A percentile compares a stretch with the other conserved stretches of the same genome.
Evolutionary conservation across 2,113 vertebrate species (phyloP).

Genomic region (Malurus melanocephalus): DNA sequence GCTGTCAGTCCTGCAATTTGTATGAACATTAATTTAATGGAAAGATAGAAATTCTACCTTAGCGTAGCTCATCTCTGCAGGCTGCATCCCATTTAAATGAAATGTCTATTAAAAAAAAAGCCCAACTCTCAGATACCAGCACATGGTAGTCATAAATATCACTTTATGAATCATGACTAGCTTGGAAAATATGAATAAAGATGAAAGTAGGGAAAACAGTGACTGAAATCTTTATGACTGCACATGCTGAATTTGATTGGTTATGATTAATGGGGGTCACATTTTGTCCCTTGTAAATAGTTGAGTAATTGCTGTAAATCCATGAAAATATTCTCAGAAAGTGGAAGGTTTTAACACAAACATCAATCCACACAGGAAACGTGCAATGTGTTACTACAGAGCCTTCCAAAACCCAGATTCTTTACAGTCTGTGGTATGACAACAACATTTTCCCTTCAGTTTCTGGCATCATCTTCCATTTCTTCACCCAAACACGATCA

Average conservation of each 20-base stretch:
- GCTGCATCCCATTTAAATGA: slow-evolving; percentile 5
- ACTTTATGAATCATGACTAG: slow-evolving; percentile 38
- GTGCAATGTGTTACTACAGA: not conserved
- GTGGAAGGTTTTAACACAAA: slow-evolving; percentile 38
- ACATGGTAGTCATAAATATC: slow-evolving; percentile 2
- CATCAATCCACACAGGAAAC: not conserved
- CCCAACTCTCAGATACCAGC: not conserved
- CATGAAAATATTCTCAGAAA: slow-evolving; percentile 30
- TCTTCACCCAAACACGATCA: not conserved
- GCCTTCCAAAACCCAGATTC: not conserved
- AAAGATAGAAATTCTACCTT: not conserved
- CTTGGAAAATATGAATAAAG: slow-evolving; percentile 38
- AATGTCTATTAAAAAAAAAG: not conserved
- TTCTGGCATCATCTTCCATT: not conserved
- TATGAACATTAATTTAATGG: not conserved
- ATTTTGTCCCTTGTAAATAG: slow-evolving; percentile 52
- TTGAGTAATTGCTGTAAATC: slow-evolving; percentile 45
- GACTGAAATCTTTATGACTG: slow-evolving; percentile 39
- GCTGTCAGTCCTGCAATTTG: not conserved
- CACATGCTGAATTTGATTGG: slow-evolving; percentile 19
- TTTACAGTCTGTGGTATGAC: not conserved
- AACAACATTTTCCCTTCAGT: not conserved
- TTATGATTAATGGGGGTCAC: slow-evolving; percentile 39
- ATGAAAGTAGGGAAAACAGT: slow-evolving; percentile 41
- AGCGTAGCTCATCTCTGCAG: not conserved